Conservation (phyloP, 2,113 vertebrate species). For the Galeopterus variegatus region DNA sequence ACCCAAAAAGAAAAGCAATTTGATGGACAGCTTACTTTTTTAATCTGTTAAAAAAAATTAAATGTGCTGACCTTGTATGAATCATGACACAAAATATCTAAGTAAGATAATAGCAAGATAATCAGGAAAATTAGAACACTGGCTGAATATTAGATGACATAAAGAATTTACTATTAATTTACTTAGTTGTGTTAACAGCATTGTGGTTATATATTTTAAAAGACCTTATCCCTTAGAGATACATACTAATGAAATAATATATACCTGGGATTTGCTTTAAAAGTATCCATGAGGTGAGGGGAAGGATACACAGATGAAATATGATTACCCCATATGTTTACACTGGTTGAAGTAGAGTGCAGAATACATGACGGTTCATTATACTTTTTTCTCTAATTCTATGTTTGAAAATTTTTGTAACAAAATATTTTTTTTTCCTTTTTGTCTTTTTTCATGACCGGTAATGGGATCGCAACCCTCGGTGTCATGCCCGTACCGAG, state of each 20-base stretch:
- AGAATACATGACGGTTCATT: neutral
- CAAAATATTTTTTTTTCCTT: no score
- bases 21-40: neutral
- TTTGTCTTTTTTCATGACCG: no score
- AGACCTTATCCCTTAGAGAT: neutral
- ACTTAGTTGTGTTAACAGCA: neutral
- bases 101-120: neutral
- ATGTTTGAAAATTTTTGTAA: neutral
- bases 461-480: no score
- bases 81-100: neutral
- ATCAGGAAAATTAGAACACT: neutral
- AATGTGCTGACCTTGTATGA: neutral
- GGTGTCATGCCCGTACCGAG: no score
- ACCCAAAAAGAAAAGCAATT: neutral
- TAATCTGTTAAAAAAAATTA: neutral
- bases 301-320: neutral
- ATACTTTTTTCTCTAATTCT: neutral
- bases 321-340: neutral
- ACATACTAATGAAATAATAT: conserved; percentile 46
- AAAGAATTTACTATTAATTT: conserved; percentile 36
- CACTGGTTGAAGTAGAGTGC: neutral
- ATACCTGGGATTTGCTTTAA: conserved; percentile 7
- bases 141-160: neutral
- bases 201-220: neutral
- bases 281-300: neutral